Evolutionary conservation across 1,140 invertebrate genomes (phyloP), one percentile per base, ranked within the genome.

Genomic region (Caenorhabditis brenneri): DNA sequence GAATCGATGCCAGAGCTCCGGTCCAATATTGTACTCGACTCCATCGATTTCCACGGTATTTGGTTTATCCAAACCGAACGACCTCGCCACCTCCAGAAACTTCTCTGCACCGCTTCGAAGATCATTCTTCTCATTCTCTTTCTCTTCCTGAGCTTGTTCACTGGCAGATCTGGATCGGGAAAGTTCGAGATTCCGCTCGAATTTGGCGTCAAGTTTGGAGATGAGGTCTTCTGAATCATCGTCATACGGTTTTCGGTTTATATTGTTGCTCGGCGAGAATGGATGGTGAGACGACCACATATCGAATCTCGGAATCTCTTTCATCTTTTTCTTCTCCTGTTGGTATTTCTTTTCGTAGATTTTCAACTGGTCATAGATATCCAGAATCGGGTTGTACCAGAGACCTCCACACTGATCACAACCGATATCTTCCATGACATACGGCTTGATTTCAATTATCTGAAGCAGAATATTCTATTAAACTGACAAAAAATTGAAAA

Each of bases 331-430:
- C 39, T 42, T 12, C 39, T n/a, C n/a, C 22, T 36, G 16, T 27
- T 33, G 27, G 2, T 42, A 7, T 5, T 74, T 12, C 6, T 74
- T 24, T 39, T 16, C 36, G 10, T 3, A n/a, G 33, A n/a, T 15
- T 10, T 22, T 42, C 36, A 74, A 24, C 4, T 74, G 65, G 24
- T 74, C 36, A n/a, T 74, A 74, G 9, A 74, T n/a, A 42, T 46
- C 36, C 3, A 74, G 4, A 12, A 74, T 42, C 12, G 65, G 65
- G 42, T 74, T 74, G 22, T 42, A 74, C 65, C 65, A 74, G 19
- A 74, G 36, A 39, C 65, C 65, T 22, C 65, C 65, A 24, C 65
- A 74, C 36, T 74, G 36, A 42, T 74, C 65, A 74, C 65, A 74
- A 12, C 65, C 65, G 33, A 74, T 36, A 42, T 74, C 65, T 74